Evolutionary conservation across 2,888 invertebrate species (phyloP).

Genomic region (Drosophila austrosaltans): DNA sequence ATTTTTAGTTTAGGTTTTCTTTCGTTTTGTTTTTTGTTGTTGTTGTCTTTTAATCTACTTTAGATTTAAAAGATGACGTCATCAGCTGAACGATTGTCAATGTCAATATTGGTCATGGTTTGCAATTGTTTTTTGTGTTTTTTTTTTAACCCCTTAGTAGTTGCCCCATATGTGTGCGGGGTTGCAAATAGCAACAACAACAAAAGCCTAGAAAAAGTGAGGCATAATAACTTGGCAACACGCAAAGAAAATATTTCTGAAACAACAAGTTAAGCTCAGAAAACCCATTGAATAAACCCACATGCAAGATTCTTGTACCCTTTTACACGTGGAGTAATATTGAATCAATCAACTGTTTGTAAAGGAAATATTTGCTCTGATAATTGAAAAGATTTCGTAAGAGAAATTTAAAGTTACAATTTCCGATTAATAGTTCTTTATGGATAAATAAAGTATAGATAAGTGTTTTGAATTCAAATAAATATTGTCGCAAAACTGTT

Average conservation of each 20-base stretch:
- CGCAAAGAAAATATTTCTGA: constrained; percentile 46
- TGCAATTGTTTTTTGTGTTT: constrained; percentile 18
- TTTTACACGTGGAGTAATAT: background rate
- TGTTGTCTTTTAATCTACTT: constrained; percentile 55
- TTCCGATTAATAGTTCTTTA: too few species aligned
- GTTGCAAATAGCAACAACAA: constrained; percentile 6
- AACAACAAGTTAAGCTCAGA: constrained; percentile 32
- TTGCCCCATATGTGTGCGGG: constrained; percentile 1
- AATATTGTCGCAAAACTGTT: too few species aligned
- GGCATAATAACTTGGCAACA: constrained; percentile 54
- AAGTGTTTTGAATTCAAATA: too few species aligned
- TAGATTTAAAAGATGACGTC: constrained; percentile 59
- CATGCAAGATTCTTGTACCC: constrained; percentile 46
- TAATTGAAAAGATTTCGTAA: too few species aligned
- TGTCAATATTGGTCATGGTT: constrained; percentile 54
- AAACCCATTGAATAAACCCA: constrained; percentile 19
- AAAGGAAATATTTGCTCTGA: too few species aligned
- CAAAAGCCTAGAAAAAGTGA: constrained; percentile 7
- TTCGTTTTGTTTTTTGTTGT: background rate
- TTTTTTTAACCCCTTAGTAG: constrained; percentile 65
- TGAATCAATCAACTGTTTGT: too few species aligned
- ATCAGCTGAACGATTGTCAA: constrained; percentile 62
- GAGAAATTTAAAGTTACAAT: too few species aligned
- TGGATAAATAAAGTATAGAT: too few species aligned
- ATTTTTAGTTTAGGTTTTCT: constrained; percentile 35